Base-by-base conservation (phyloP, 2,113 vertebrate genomes). In the Lagenorhynchus albirostris region DNA sequence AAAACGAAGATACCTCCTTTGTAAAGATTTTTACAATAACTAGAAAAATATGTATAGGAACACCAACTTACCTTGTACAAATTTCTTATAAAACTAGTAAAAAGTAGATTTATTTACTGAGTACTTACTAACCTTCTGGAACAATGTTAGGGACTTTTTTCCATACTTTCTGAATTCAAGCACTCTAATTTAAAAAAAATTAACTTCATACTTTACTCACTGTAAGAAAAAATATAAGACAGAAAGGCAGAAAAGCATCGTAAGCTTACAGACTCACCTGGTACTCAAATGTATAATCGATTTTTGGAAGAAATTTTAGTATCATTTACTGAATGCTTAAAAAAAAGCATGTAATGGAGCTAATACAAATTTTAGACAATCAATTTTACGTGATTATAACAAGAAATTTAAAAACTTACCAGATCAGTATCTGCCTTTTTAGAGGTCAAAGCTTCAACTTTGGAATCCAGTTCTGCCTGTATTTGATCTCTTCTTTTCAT, bases 401-500 rank as follows among this genome's bases (percentile, higher is more conserved):
- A 68, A 88, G 31, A 92, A 84, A 96, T 41, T 65, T 33, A 47
- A 88, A 92, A 87, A 99, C 99, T 99, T 98, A 99, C 99, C 97
- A 97, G 81, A 91, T 99, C 99, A 73, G 97, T 98, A 92, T 99
- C 99, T 6, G 95, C 89, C 96, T 99, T 99, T 98, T 98, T 99
- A 91, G 92, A 98, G 41, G 97, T 97, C 96, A 99, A 97, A 74
- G 99, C 98, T 93, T 99, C 99, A 21, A 98, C 98, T 98, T 98
- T 99, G 96, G 99, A 99, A 95, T 99, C 99, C 0, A 99, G 98
- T 93, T 99, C 99, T 0, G 99, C 98, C 98, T 99, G 99, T 95
- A 99, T 99, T 98, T 99, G 99, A 98, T 99, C 99, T 98, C 99
- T 99, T 96, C 99, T 99, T 98, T 98, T 99, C 98, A 99, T 98